phyloP scores from a whole-genome alignment of 2,113 vertebrate genomes.

The Petrocephalus microphthalmus region DNA sequence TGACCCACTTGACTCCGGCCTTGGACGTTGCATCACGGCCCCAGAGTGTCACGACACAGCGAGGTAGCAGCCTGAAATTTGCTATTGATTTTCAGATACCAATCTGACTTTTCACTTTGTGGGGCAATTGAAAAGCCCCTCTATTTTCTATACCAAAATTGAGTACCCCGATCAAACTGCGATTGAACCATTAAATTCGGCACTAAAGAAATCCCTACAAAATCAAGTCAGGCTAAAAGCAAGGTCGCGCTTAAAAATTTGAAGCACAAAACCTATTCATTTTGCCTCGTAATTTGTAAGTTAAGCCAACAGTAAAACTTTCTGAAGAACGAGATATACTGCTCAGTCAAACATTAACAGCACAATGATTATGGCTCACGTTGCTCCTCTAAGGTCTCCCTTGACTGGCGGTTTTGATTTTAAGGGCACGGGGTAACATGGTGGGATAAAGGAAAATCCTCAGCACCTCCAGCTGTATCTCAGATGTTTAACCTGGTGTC shows the following conservation, averaged over 20 bases:
- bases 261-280: neutral
- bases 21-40: neutral
- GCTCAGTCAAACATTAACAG: neutral
- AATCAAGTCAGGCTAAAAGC: neutral
- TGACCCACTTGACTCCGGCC: neutral
- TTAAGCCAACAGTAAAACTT: neutral
- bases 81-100: constrained; percentile 13
- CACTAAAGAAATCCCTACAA: neutral
- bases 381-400: neutral
- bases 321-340: neutral
- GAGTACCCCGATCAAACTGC: neutral
- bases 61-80: neutral
- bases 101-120: constrained; percentile 8
- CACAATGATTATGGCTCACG: neutral
- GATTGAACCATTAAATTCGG: constrained; percentile 3
- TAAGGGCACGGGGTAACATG: neutral
- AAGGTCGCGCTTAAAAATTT: neutral
- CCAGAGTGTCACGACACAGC: neutral
- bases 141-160: constrained; percentile 1
- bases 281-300: neutral
- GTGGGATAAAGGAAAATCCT: neutral
- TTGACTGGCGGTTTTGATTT: neutral
- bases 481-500: neutral
- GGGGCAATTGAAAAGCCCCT: constrained; percentile 15
- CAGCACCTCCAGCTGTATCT: neutral